Conservation (phyloP, 2,113 vertebrate genomes). For the Leuciscus idus region DNA sequence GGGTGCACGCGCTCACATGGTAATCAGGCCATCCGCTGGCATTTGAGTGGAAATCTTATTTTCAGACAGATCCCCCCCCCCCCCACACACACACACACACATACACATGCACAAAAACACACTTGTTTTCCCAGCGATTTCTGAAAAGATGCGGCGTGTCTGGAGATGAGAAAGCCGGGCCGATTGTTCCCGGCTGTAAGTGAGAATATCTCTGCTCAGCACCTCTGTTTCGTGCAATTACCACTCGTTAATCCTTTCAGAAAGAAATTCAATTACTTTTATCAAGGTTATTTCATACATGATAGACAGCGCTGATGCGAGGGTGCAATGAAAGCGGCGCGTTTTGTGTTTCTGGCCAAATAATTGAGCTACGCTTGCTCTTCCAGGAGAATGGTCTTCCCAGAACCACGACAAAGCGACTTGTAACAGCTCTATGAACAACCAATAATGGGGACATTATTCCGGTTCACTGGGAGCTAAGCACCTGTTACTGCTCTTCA, state of each 20-base stretch:
- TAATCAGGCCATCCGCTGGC: conserved; percentile 83
- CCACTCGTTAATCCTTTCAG: conserved; percentile 94
- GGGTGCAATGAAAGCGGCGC: conserved; percentile 72
- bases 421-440: conserved; percentile 85
- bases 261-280: conserved; percentile 98
- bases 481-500: conserved; percentile 92
- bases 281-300: conserved; percentile 93
- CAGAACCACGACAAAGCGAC: conserved; percentile 82
- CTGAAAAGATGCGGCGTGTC: conserved; percentile 19
- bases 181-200: conserved; percentile 84
- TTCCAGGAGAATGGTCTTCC: conserved; percentile 74
- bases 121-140: conserved; percentile 56
- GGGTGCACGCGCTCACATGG: conserved; percentile 74
- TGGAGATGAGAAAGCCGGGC: conserved; percentile 56
- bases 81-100: neutral
- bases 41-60: conserved; percentile 78
- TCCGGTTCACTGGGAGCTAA: conserved; percentile 84
- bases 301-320: conserved; percentile 78
- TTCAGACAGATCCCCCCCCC: conserved; percentile 67
- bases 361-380: conserved; percentile 80
- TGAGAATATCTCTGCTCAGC: conserved; percentile 82
- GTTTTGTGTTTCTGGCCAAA: conserved; percentile 80
- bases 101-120: conserved; percentile 38
- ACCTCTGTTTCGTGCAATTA: conserved; percentile 87
- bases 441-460: conserved; percentile 89